Conservation (phyloP, 2,113 vertebrate genomes). For the Phocoena phocoena region DNA sequence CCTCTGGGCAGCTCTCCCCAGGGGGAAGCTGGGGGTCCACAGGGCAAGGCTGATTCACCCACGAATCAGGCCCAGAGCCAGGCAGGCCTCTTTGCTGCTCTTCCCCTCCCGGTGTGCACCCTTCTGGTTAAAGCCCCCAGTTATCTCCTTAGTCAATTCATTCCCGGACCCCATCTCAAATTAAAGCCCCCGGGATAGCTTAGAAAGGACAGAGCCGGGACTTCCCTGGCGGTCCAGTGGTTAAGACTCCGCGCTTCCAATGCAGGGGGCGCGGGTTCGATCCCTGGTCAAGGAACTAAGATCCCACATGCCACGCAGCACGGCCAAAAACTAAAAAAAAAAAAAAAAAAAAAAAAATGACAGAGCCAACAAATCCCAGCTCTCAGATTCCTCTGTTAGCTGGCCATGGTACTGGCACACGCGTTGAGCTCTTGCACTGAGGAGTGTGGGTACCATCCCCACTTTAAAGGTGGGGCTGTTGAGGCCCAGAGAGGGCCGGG, state of each 20-base stretch:
- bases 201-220: neutral
- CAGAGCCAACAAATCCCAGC: neutral
- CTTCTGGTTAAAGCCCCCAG: neutral
- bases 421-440: neutral
- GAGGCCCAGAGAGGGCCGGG: neutral
- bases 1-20: neutral
- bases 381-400: neutral
- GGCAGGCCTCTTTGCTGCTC: neutral
- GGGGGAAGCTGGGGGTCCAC: neutral
- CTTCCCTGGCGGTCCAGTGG: too few species aligned
- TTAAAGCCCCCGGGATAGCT: too few species aligned
- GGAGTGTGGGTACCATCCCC: fast-evolving
- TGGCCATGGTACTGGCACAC: fast-evolving
- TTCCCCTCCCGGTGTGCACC: fast-evolving
- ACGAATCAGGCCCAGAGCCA: neutral
- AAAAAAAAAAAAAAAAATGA: neutral
- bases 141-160: neutral
- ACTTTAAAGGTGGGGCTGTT: neutral
- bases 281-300: too few species aligned
- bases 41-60: neutral
- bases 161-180: fast-evolving
- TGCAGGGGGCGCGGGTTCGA: too few species aligned
- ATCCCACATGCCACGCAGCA: too few species aligned
- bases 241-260: too few species aligned
- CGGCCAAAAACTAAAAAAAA: too few species aligned